Percentiles rank a stretch among this genome's conserved stretches.
Evolutionary conservation across 2,113 vertebrate species (phyloP).

Genomic region (Pao palembangensis): DNA sequence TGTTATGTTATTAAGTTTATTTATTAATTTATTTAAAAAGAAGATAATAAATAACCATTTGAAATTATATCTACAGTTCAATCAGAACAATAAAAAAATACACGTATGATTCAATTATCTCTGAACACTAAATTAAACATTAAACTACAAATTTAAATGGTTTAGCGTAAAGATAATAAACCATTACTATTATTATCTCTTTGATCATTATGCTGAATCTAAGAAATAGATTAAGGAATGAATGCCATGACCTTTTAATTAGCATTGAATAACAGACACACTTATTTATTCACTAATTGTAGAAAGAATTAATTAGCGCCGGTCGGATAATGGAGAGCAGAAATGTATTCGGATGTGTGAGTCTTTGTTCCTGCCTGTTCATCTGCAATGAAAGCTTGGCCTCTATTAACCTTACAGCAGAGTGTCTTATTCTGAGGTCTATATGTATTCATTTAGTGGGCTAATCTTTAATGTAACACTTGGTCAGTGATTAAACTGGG

Average conservation of each 20-base stretch:
- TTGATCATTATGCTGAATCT: conserved; percentile 53
- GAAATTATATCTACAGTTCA: not conserved
- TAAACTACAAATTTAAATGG: conserved; percentile 13
- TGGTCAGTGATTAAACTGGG: conserved; percentile 22
- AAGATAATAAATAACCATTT: not conserved
- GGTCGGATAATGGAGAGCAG: conserved; percentile 47
- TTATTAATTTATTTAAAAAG: not conserved
- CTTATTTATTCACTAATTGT: conserved; percentile 57
- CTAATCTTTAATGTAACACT: conserved; percentile 26
- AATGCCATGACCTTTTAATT: conserved; percentile 23
- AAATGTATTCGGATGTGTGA: conserved; percentile 47
- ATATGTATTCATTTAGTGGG: conserved; percentile 41
- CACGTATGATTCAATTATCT: too few relatives aligned
- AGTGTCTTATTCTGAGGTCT: conserved; percentile 36
- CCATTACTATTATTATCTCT: conserved; percentile 42
- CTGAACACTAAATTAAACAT: conserved; percentile 43
- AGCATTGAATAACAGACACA: conserved; percentile 38
- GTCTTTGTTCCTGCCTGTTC: conserved; percentile 49
- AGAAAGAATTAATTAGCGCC: conserved; percentile 57
- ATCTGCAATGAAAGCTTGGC: conserved; percentile 41
- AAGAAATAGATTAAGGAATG: conserved; percentile 38
- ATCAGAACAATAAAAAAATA: conserved; percentile 21
- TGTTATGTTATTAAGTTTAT: not conserved
- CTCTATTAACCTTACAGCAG: conserved; percentile 53
- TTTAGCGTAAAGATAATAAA: conserved; percentile 36